A percentile compares a stretch with the other conserved stretches of the same genome.
Evolutionary conservation across 2,797 vertebrate genomes (phyloP).

Genomic region (Helostoma temminkii): DNA sequence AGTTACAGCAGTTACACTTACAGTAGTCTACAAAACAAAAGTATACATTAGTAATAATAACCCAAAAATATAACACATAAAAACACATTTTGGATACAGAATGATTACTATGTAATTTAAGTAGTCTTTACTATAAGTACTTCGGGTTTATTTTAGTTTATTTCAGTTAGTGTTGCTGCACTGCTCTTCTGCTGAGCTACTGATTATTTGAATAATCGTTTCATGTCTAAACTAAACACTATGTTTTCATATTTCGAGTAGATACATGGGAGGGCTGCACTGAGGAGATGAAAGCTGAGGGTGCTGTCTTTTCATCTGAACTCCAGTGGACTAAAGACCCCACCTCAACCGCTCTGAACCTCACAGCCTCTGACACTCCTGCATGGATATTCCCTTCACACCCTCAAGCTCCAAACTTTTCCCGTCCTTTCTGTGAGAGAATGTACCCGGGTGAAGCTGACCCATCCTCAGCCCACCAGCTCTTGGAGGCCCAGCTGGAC

Average conservation of each 20-base stretch:
- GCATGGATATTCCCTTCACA: conserved; percentile 48
- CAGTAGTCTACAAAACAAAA: neutral
- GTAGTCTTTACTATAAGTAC: no score
- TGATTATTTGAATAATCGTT: no score
- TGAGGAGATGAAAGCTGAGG: conserved; percentile 54
- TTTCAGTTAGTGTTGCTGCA: no score
- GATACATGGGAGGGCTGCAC: conserved; percentile 6
- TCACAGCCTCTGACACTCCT: conserved; percentile 14
- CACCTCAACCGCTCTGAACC: neutral
- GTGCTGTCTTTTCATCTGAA: conserved; percentile 29
- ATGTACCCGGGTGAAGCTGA: conserved; percentile 55
- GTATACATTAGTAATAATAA: no score
- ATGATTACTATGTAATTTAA: no score
- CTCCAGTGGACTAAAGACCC: conserved; percentile 38
- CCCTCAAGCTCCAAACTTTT: neutral
- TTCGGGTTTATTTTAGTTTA: no score
- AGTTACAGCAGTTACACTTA: no score
- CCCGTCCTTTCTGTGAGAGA: conserved; percentile 1
- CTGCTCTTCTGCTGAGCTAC: no score
- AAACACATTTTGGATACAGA: no score
- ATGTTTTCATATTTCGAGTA: no score
- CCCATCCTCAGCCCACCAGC: conserved; percentile 30
- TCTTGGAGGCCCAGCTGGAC: conserved; percentile 89
- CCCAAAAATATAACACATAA: no score
- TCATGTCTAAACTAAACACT: no score